Evolutionary conservation across 2,797 vertebrate genomes (phyloP), one percentile per base, ranked within the genome.

Genomic region (Anas capensis): DNA sequence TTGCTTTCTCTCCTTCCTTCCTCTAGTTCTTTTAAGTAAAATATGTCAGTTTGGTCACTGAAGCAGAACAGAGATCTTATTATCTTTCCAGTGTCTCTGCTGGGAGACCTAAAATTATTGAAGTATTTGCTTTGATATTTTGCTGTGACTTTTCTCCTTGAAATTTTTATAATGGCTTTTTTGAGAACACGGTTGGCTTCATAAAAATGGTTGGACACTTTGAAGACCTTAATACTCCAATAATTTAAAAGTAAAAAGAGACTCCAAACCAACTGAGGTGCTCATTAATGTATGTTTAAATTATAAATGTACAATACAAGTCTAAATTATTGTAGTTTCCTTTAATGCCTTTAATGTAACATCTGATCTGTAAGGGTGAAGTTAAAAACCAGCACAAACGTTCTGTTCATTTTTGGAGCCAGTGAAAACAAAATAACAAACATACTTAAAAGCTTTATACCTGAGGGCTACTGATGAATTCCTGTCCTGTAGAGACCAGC

Each of bases 121-220:
- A 97, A 97, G 96, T 96, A 78, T 96, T 92, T 96, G 75, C 92
- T 95, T 98, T 98, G 95, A 97, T 97, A 97, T 95, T 97, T 96
- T 96, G 82, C 95, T 91, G 70, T 96, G 95, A 97, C 82, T 96
- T 96, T 34, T 84, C 86, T 79, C 69, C 92, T 95, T 82, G 82
- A 97, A 97, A 92, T 91, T 96, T 97, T 97, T 95, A 84, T 96
- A 96, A 93, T 96, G 82, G 64, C 61, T 95, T 54, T 95, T 92
- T 68, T 91, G 92, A 92, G 86, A 96, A 91, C 93, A 90, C 93
- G 89, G 36, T 60, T 88, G 91, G 68, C 88, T 97, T 97, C 88
- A 93, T 78, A 84, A 91, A 95, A 92, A 80, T 84, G 2, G 1
- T 54, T 54, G 93, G 85, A 56, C 66, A 56, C 83, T 97, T 96